Conservation (phyloP, 2,888 invertebrate genomes). For the Meganola albula region DNA sequence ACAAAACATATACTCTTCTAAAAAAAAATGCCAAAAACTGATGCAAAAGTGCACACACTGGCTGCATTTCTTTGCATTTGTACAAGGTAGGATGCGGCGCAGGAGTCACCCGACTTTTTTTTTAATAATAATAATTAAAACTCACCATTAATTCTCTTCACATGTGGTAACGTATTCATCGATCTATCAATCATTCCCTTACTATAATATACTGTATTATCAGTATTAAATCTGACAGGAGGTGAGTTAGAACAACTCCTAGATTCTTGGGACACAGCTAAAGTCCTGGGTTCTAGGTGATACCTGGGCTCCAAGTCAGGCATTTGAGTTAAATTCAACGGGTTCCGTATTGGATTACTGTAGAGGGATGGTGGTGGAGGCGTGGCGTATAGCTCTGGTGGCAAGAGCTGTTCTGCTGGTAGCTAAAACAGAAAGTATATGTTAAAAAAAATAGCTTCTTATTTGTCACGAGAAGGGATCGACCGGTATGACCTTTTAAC, state of each 20-base stretch:
- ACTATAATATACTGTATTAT: conserved; percentile 54
- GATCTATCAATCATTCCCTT: conserved; percentile 47
- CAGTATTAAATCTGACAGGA: conserved; percentile 59
- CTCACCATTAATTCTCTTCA: conserved; percentile 54
- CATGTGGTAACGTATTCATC: conserved; percentile 53
- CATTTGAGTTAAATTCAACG: conserved; percentile 56
- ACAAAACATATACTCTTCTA: too few relatives aligned
- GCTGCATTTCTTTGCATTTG: too few relatives aligned
- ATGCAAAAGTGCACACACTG: too few relatives aligned
- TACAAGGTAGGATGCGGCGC: too few relatives aligned
- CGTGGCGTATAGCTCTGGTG: conserved; percentile 57
- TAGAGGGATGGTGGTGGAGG: conserved; percentile 55
- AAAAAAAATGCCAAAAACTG: too few relatives aligned
- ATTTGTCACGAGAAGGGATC: too few relatives aligned
- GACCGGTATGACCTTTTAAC: too few relatives aligned
- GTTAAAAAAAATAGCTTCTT: too few relatives aligned
- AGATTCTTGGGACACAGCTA: conserved; percentile 34
- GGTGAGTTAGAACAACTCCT: conserved; percentile 60
- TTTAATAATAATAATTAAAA: conserved; percentile 2
- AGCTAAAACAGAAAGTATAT: conserved; percentile 45
- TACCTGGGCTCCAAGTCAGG: conserved; percentile 55
- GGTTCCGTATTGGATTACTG: conserved; percentile 55
- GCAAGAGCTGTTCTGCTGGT: conserved; percentile 66
- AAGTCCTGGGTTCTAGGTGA: conserved; percentile 31
- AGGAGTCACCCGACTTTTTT: not conserved